Evolutionary conservation across 2,888 invertebrate species (phyloP).

Genomic region (Galeruca laticollis): DNA sequence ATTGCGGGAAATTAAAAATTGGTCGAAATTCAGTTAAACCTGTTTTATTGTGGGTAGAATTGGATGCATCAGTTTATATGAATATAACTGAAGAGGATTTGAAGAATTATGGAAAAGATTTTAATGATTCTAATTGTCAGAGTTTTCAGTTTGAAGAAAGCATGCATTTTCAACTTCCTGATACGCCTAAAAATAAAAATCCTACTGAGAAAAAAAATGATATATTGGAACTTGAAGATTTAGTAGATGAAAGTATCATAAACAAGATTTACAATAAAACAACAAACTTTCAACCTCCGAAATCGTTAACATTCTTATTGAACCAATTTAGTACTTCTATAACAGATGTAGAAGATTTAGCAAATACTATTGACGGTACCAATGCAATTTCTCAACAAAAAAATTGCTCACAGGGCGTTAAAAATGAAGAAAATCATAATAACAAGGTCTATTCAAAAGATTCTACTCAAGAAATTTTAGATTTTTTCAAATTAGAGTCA

Average conservation of each 20-base stretch:
- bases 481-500: slow-evolving; percentile 52
- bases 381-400: neutral
- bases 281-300: slow-evolving; percentile 53
- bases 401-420: neutral
- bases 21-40: slow-evolving; percentile 9
- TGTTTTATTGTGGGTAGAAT: slow-evolving; percentile 43
- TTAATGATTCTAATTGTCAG: slow-evolving; percentile 42
- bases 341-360: slow-evolving; percentile 20
- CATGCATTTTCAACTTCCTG: slow-evolving; percentile 33
- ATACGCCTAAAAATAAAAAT: slow-evolving; percentile 40
- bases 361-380: neutral
- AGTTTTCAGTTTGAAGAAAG: slow-evolving; percentile 36
- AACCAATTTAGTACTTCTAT: slow-evolving; percentile 47
- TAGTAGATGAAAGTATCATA: slow-evolving; percentile 36
- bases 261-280: slow-evolving; percentile 45
- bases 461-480: slow-evolving; percentile 41
- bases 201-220: slow-evolving; percentile 30
- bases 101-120: slow-evolving; percentile 48
- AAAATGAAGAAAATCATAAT: neutral
- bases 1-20: slow-evolving; percentile 60
- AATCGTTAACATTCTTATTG: slow-evolving; percentile 49
- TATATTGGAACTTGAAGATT: slow-evolving; percentile 36
- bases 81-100: slow-evolving; percentile 54
- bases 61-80: slow-evolving; percentile 50
- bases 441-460: slow-evolving; percentile 18